Evolutionary conservation across 2,888 invertebrate species (phyloP).

Genomic region (Electrophaes corylata): DNA sequence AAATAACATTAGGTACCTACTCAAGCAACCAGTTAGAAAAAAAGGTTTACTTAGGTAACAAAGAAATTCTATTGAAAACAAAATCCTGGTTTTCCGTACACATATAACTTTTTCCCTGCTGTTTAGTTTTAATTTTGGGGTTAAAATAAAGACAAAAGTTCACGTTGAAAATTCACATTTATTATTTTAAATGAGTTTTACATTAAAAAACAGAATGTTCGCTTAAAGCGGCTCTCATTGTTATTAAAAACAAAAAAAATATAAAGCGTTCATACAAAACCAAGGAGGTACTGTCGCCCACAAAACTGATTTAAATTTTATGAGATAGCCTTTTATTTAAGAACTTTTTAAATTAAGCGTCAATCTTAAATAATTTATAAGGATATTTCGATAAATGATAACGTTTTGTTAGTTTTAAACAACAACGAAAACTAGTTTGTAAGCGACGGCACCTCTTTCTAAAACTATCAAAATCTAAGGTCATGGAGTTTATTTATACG

Average conservation of each 20-base stretch:
- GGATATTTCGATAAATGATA: no score
- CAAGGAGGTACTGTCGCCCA: slow-evolving; percentile 36
- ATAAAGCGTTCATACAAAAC: slow-evolving; percentile 33
- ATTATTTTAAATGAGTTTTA: slow-evolving; percentile 62
- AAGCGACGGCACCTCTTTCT: slow-evolving; percentile 28
- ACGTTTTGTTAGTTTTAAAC: no score
- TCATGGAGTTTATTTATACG: slow-evolving; percentile 11
- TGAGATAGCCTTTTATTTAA: background rate
- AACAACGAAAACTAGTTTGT: slow-evolving; percentile 4
- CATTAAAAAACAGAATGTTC: slow-evolving; percentile 49
- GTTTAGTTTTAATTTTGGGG: slow-evolving; percentile 13
- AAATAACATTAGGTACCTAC: no score
- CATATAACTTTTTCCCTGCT: background rate
- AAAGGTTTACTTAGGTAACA: no score
- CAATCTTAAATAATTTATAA: background rate
- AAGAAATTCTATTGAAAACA: no score
- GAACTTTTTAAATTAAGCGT: no score
- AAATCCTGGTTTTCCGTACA: no score
- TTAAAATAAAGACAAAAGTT: slow-evolving; percentile 33
- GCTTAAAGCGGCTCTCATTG: slow-evolving; percentile 39
- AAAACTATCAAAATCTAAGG: slow-evolving; percentile 22
- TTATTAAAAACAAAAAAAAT: slow-evolving; percentile 37
- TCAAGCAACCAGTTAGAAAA: no score
- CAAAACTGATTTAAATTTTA: slow-evolving; percentile 25
- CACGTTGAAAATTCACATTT: slow-evolving; percentile 66